Evolutionary conservation across 2,113 vertebrate species (phyloP).

Genomic region (Myxocyprinus asiaticus): DNA sequence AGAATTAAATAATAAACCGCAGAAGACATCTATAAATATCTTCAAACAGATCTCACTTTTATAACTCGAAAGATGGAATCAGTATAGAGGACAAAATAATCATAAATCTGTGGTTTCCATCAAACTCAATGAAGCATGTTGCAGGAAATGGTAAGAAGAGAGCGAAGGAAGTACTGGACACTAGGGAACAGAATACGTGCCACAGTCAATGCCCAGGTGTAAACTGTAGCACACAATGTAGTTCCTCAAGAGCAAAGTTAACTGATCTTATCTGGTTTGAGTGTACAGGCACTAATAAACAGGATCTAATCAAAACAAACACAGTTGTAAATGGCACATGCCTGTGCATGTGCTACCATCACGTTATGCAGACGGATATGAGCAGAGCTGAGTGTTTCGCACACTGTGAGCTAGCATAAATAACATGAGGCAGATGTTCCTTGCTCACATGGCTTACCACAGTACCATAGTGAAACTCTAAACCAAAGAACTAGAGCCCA

Average conservation of each 20-base stretch:
- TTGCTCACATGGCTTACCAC: constrained; percentile 8
- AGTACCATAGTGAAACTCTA: constrained; percentile 17
- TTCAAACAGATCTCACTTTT: too few species aligned
- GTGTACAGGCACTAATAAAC: not conserved
- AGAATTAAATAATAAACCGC: too few species aligned
- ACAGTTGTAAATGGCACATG: constrained; percentile 28
- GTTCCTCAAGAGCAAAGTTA: constrained; percentile 4
- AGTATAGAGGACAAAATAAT: too few species aligned
- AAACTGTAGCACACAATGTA: not conserved
- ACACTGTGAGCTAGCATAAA: constrained; percentile 15
- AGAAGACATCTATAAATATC: too few species aligned
- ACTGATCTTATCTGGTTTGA: constrained; percentile 1
- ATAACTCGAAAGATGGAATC: too few species aligned
- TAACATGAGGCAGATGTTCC: constrained; percentile 17
- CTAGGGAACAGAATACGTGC: not conserved
- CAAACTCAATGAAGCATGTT: too few species aligned
- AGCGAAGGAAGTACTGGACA: not conserved
- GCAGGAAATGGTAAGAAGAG: not conserved
- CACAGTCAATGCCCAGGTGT: too few species aligned
- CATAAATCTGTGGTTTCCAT: too few species aligned
- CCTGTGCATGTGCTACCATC: constrained; percentile 12
- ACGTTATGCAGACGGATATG: not conserved
- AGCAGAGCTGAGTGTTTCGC: too few species aligned
- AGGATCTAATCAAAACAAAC: not conserved
- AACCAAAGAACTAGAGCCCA: not conserved